phyloP scores from a whole-genome alignment of 2,888 invertebrate genomes.

The Mythimna lalbum region DNA sequence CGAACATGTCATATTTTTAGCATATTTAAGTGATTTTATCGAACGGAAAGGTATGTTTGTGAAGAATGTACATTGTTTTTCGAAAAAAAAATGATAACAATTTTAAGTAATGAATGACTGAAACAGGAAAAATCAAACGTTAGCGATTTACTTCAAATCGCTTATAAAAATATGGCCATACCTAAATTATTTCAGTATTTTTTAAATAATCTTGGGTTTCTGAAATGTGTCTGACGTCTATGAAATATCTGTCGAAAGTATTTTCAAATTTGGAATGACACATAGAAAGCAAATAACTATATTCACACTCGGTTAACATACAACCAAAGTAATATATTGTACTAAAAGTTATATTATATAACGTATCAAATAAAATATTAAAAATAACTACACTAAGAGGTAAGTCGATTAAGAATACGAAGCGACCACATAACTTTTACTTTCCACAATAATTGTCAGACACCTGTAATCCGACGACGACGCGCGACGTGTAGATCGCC shows the following conservation, averaged over 20 bases:
- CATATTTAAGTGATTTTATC: not conserved
- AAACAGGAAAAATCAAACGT: too few relatives aligned
- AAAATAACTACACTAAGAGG: conserved; percentile 22
- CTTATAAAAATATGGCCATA: too few relatives aligned
- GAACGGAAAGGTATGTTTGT: not conserved
- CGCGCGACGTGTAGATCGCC: conserved; percentile 40
- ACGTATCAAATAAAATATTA: not conserved
- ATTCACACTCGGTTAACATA: too few relatives aligned
- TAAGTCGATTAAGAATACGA: conserved; percentile 37
- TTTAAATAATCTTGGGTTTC: too few relatives aligned
- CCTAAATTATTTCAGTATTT: too few relatives aligned
- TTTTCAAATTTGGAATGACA: too few relatives aligned
- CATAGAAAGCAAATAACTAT: too few relatives aligned
- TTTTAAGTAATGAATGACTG: not conserved
- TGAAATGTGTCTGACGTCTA: too few relatives aligned
- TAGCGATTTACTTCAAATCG: too few relatives aligned
- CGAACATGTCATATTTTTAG: conserved; percentile 29
- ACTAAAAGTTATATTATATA: not conserved
- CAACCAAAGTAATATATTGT: too few relatives aligned
- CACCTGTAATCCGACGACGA: conserved; percentile 32
- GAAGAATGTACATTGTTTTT: not conserved
- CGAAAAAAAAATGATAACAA: not conserved
- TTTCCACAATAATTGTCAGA: conserved; percentile 37
- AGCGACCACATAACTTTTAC: conserved; percentile 51
- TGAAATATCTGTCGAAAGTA: too few relatives aligned